Evolutionary conservation across 2,888 invertebrate species (phyloP).

Genomic region (Dasypolia templi): DNA sequence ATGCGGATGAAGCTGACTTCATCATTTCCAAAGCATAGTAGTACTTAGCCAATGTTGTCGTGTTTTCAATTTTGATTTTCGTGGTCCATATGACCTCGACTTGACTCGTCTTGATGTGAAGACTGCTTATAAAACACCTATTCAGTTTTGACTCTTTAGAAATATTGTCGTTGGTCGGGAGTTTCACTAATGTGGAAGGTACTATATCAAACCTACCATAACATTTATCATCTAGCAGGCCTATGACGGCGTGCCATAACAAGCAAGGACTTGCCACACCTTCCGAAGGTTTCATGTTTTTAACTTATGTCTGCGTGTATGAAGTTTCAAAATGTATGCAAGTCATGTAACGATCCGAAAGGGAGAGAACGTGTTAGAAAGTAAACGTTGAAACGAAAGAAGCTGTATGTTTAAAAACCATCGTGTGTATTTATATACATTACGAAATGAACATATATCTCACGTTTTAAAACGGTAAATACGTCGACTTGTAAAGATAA

Average conservation of each 20-base stretch:
- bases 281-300: background rate
- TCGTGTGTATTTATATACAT: slow-evolving; percentile 32
- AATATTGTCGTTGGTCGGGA: background rate
- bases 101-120: background rate
- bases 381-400: slow-evolving; percentile 42
- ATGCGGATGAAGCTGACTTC: background rate
- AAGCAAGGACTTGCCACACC: slow-evolving; percentile 34
- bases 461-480: slow-evolving; percentile 19
- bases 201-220: background rate
- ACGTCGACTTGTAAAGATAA: too few species aligned
- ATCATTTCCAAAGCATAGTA: background rate
- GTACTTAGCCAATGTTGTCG: too few species aligned
- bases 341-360: slow-evolving; percentile 42
- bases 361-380: slow-evolving; percentile 47
- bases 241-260: background rate
- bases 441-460: slow-evolving; percentile 14
- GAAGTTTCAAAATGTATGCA: slow-evolving; percentile 38
- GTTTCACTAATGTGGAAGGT: background rate
- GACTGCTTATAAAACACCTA: background rate
- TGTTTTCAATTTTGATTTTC: background rate
- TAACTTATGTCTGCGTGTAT: slow-evolving; percentile 2
- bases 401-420: slow-evolving; percentile 30
- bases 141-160: background rate
- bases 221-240: slow-evolving; percentile 1
- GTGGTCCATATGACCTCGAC: background rate